Conservation (phyloP, 2,797 vertebrate species). For the Pempheris klunzingeri region DNA sequence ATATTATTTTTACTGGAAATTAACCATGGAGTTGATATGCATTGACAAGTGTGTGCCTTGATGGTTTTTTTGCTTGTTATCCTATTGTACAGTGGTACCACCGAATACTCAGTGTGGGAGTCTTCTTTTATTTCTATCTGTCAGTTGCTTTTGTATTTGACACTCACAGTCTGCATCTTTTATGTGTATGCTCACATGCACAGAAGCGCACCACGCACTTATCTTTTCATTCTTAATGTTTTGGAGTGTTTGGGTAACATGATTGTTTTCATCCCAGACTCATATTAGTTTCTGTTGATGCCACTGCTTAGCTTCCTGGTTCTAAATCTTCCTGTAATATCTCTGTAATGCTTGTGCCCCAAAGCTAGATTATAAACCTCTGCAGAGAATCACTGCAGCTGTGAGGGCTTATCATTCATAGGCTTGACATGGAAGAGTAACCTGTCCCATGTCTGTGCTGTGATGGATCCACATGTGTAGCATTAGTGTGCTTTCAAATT, state of each 20-base stretch:
- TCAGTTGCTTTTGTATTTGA: conserved; percentile 7
- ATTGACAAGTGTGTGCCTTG: neutral
- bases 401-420: conserved; percentile 40
- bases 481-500: conserved; percentile 29
- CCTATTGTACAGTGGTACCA: neutral
- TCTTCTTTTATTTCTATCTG: neutral
- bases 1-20: conserved; percentile 10
- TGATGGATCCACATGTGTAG: conserved; percentile 27
- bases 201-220: conserved; percentile 6
- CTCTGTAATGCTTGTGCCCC: conserved; percentile 27
- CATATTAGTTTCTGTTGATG: conserved; percentile 25
- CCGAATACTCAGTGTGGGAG: conserved; percentile 16
- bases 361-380: conserved; percentile 27
- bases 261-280: conserved; percentile 37
- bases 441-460: conserved; percentile 19
- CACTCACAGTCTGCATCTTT: neutral
- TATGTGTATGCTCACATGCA: neutral
- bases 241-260: conserved; percentile 22
- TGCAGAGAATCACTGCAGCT: conserved; percentile 35
- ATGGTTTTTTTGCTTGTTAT: conserved; percentile 2
- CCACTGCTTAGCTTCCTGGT: conserved; percentile 19
- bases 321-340: conserved; percentile 30
- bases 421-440: conserved; percentile 34
- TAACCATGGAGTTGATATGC: conserved; percentile 3
- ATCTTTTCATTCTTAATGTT: conserved; percentile 30